Evolutionary conservation across 2,113 vertebrate genomes (phyloP).

Genomic region (Mobula birostris): DNA sequence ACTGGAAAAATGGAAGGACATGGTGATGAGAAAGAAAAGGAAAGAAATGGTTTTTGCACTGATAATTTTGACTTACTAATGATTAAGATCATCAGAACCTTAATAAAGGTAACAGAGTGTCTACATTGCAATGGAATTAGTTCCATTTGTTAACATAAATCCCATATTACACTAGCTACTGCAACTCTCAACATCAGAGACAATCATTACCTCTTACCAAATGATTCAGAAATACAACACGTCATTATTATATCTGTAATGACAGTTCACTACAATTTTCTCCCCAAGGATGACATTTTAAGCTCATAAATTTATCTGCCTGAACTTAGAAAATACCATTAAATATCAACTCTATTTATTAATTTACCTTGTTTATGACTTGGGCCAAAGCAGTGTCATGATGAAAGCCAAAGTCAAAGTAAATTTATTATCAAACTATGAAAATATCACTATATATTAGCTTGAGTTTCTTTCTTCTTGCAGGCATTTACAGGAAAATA

Average conservation of each 20-base stretch:
- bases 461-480: no score
- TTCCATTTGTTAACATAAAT: background rate
- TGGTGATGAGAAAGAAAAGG: background rate
- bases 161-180: background rate
- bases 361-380: background rate
- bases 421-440: no score
- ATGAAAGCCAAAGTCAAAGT: no score
- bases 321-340: background rate
- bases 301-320: background rate
- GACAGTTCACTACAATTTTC: background rate
- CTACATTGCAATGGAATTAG: background rate
- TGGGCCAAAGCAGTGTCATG: background rate
- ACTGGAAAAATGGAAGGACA: no score
- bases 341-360: background rate
- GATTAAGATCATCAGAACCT: background rate
- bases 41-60: background rate
- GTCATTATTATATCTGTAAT: background rate
- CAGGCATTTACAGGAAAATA: no score
- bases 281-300: background rate
- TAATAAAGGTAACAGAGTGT: background rate
- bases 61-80: background rate
- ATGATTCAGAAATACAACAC: background rate
- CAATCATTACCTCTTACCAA: background rate
- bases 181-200: background rate
- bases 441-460: no score